These are phyloP conservation scores for Orchesella flavescens DNA, from an alignment of 2,888 invertebrate species.

Conservation along the genomic window DNA sequence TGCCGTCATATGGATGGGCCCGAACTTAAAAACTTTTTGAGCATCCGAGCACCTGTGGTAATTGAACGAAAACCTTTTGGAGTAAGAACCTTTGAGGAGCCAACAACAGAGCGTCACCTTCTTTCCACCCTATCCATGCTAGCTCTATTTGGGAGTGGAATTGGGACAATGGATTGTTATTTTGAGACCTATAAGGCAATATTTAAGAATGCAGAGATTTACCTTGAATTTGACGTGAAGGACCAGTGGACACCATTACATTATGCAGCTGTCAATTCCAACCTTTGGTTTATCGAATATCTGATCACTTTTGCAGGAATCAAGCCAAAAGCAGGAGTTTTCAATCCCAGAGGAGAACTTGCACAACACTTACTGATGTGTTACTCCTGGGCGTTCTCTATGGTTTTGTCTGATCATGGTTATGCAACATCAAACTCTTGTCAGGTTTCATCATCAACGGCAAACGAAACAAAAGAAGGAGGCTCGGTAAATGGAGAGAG, in stretches of 20 bases:
- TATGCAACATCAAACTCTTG: not conserved
- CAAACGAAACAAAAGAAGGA: too few relatives aligned
- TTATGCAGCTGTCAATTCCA: conserved; percentile 45
- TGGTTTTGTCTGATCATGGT: not conserved
- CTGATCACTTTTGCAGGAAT: not conserved
- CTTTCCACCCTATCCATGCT: conserved; percentile 7
- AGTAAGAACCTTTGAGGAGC: not conserved
- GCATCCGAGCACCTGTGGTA: not conserved
- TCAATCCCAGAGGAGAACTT: not conserved
- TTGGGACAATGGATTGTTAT: not conserved
- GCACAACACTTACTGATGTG: not conserved
- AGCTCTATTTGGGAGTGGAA: conserved; percentile 25
- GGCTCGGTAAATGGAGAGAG: too few relatives aligned
- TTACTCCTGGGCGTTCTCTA: not conserved
- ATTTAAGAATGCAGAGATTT: conserved; percentile 9
- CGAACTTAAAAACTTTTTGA: not conserved
- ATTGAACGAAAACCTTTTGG: not conserved
- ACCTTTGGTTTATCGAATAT: conserved; percentile 6
- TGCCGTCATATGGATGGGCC: not conserved
- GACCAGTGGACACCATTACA: conserved; percentile 33
- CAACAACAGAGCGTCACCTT: not conserved
- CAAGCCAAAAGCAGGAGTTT: not conserved
- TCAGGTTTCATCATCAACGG: not conserved
- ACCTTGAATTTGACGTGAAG: not conserved
- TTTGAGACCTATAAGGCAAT: not conserved